Evolutionary conservation across 2,113 vertebrate genomes (phyloP), one percentile per base, ranked within the genome.

Genomic region (Laticauda laticaudata): DNA sequence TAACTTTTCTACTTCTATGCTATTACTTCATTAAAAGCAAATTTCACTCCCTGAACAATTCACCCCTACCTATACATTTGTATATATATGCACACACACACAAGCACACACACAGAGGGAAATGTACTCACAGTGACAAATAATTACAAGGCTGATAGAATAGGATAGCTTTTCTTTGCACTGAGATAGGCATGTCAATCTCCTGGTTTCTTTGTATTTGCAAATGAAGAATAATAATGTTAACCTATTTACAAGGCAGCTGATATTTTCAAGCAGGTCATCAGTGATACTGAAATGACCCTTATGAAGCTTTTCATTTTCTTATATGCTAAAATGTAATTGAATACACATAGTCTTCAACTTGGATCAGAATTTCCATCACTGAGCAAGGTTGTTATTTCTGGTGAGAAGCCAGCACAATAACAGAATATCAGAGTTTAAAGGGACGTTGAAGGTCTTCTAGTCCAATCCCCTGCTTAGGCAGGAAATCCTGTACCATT

Each of bases 1-100:
- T 98, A 97, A 97, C 97, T 97, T 97, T 96, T 97, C 87, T 53
- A 94, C 45, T 21, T 97, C 97, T 96, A 93, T 91, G 95, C 57
- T 93, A 94, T 92, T 97, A 93, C 94, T 97, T 97, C 96, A 97
- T 97, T 97, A 96, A 55, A 94, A 87, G 9, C 92, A 93, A 93
- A 14, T 90, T 14, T 24, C 21, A 88, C n/a, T 12, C 34, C n/a
- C n/a, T 39, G 20, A 39, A 10, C 12, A 53, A 61, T 34, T 86
- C 10, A 86, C 88, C n/a, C 75, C 51, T 14, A 61, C 86, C 29
- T 5, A 61, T 61, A 5, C 14, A 48, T 5, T n/a, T 24, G 2
- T 12, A 61, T 10, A 7, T 14, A 12, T n/a, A 29, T 3, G 4
- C 26, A 14, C 11, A 39, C n/a, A 18, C 61, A 39, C 7, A 54